A percentile compares a stretch with the other conserved stretches of the same genome.
Conservation (phyloP, 2,113 vertebrate genomes). For the Ictalurus furcatus region DNA sequence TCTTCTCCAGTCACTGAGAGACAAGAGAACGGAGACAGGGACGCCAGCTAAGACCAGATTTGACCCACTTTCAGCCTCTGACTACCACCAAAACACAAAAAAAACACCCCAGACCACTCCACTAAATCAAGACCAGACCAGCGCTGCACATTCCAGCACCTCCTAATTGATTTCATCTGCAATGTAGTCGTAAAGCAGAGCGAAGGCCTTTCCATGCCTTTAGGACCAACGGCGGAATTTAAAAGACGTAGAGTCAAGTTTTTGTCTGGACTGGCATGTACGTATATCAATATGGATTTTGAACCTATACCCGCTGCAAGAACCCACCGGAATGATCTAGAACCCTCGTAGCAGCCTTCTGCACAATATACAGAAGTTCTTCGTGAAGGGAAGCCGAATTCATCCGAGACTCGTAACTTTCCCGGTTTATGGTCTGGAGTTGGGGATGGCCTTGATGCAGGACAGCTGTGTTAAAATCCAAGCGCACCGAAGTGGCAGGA, state of each 20-base stretch:
- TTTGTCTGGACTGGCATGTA: slow-evolving; percentile 9
- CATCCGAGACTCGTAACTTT: neutral
- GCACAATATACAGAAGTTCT: neutral
- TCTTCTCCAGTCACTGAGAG: slow-evolving; percentile 47
- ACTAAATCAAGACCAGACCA: slow-evolving; percentile 74
- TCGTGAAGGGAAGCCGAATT: neutral
- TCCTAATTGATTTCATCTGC: slow-evolving; percentile 77
- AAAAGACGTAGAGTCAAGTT: slow-evolving; percentile 8
- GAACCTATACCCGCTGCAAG: neutral
- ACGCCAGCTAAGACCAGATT: slow-evolving; percentile 63
- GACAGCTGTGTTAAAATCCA: slow-evolving; percentile 15
- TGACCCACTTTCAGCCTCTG: slow-evolving; percentile 61
- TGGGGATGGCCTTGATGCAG: slow-evolving; percentile 21
- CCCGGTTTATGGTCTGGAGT: neutral
- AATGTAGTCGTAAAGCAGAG: slow-evolving; percentile 54
- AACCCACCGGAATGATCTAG: neutral
- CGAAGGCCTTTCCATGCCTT: slow-evolving; percentile 41
- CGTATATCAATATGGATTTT: slow-evolving; percentile 20
- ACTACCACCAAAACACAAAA: slow-evolving; percentile 26
- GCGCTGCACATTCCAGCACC: slow-evolving; percentile 72
- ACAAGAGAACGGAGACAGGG: slow-evolving; percentile 57
- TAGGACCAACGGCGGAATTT: slow-evolving; percentile 42
- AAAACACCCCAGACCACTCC: slow-evolving; percentile 12
- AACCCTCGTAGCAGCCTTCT: neutral
- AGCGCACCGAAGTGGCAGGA: slow-evolving; percentile 4